Percentiles rank a stretch among this genome's conserved stretches.
Evolutionary conservation across 2,797 vertebrate genomes (phyloP).

Genomic region (Pangasius mekongensis): DNA sequence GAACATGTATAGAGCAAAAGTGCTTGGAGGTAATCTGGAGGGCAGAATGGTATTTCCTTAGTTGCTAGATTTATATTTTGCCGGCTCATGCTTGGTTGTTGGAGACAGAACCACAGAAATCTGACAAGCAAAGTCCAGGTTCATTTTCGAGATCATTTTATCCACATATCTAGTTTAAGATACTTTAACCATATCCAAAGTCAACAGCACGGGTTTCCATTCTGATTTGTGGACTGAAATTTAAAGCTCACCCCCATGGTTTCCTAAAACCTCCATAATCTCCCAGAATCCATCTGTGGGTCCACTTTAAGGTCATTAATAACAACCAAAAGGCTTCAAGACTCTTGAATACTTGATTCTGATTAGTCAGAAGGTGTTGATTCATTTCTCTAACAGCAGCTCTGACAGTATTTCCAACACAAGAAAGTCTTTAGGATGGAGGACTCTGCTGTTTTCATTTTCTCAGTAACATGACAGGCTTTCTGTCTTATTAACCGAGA

Average conservation of each 20-base stretch:
- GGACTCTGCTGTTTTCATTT: too few species aligned
- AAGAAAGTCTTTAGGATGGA: too few species aligned
- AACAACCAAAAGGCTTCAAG: neutral
- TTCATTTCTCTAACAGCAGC: too few species aligned
- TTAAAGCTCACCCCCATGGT: too few species aligned
- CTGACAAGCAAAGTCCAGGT: neutral
- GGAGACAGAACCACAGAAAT: neutral
- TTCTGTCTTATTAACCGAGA: too few species aligned
- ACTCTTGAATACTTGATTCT: too few species aligned
- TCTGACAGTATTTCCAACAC: too few species aligned
- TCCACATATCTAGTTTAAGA: too few species aligned
- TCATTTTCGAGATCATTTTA: neutral
- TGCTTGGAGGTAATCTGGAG: conserved; percentile 29
- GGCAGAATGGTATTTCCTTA: neutral
- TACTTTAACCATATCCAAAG: too few species aligned
- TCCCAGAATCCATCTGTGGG: neutral
- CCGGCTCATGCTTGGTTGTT: too few species aligned
- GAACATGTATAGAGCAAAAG: neutral
- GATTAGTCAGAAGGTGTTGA: too few species aligned
- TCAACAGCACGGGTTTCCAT: neutral
- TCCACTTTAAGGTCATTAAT: neutral
- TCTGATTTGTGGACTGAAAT: neutral
- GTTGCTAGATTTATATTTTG: conserved; percentile 7
- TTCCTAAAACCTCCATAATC: neutral
- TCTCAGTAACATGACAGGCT: too few species aligned